phyloP scores from a whole-genome alignment of 1,140 invertebrate genomes.

The Zaprionus lachaisei region DNA sequence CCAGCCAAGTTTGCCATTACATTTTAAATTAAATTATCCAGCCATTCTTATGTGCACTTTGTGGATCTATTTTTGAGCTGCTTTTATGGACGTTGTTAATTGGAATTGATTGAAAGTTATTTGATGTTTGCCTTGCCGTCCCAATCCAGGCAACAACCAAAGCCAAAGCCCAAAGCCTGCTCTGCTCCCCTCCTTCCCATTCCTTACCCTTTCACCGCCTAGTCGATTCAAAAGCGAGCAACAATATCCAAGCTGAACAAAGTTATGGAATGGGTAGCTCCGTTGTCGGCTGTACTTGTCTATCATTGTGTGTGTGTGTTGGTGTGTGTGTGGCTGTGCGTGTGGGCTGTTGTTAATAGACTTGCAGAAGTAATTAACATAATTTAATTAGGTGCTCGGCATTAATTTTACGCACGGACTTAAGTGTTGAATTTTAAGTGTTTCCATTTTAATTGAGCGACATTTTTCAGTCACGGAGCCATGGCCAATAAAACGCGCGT shows the following conservation, averaged over 20 bases:
- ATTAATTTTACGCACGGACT: constrained; percentile 83
- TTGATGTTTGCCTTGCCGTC: constrained; percentile 75
- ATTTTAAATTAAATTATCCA: constrained; percentile 82
- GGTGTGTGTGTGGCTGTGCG: constrained; percentile 22
- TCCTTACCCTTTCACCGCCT: not conserved
- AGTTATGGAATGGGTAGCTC: constrained; percentile 20
- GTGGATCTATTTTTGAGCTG: constrained; percentile 71
- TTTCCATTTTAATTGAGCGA: constrained; percentile 81
- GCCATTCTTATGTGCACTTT: constrained; percentile 72
- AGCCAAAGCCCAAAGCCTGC: constrained; percentile 31
- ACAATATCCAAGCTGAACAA: constrained; percentile 15
- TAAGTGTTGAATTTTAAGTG: constrained; percentile 83
- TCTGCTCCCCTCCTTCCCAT: not conserved
- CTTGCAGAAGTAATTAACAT: constrained; percentile 79
- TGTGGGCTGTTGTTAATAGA: constrained; percentile 69
- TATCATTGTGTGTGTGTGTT: constrained; percentile 32
- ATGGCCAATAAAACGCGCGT: constrained; percentile 45
- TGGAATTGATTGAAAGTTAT: constrained; percentile 83
- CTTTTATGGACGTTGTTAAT: constrained; percentile 69
- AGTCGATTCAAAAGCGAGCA: not conserved
- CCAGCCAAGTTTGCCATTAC: constrained; percentile 61
- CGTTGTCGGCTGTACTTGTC: constrained; percentile 17
- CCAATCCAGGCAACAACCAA: constrained; percentile 16
- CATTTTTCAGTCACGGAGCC: constrained; percentile 66
- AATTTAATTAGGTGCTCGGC: constrained; percentile 83